Evolutionary conservation across 2,888 invertebrate species (phyloP).

Genomic region (Neoaliturus tenellus): DNA sequence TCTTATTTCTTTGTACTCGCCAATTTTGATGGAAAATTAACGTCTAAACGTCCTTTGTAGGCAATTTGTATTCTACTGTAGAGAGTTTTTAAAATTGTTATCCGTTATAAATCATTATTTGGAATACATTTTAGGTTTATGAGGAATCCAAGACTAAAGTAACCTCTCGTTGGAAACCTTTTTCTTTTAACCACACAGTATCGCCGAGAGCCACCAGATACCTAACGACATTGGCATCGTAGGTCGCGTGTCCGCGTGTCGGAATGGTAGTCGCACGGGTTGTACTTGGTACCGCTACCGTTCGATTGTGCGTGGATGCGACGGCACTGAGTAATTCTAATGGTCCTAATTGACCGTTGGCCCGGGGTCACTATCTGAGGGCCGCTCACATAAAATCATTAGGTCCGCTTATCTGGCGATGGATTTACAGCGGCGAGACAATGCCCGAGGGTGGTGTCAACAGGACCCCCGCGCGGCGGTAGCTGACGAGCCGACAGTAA

Average conservation of each 20-base stretch:
- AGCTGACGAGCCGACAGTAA: conserved; percentile 31
- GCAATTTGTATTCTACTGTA: no score
- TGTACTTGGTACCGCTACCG: conserved; percentile 32
- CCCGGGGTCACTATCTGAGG: conserved; percentile 14
- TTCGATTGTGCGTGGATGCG: conserved; percentile 40
- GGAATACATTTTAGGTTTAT: no score
- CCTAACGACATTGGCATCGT: no score
- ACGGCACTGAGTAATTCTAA: neutral
- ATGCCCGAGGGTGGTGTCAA: conserved; percentile 26
- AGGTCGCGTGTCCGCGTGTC: conserved; percentile 34
- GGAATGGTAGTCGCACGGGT: neutral
- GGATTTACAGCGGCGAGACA: conserved; percentile 34
- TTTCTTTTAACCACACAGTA: no score
- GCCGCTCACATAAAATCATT: conserved; percentile 9
- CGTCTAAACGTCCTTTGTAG: no score
- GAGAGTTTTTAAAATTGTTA: no score
- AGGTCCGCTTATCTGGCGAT: neutral
- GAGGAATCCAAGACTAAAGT: no score
- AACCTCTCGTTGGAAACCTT: no score
- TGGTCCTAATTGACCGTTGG: conserved; percentile 38
- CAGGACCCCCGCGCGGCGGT: conserved; percentile 27
- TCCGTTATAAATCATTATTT: no score
- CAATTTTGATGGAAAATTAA: no score
- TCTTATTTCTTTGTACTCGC: no score
- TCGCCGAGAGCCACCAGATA: no score